A percentile compares a stretch with the other conserved stretches of the same genome.
Conservation (phyloP, 1,140 invertebrate genomes). For the Polypedilum vanderplanki region DNA sequence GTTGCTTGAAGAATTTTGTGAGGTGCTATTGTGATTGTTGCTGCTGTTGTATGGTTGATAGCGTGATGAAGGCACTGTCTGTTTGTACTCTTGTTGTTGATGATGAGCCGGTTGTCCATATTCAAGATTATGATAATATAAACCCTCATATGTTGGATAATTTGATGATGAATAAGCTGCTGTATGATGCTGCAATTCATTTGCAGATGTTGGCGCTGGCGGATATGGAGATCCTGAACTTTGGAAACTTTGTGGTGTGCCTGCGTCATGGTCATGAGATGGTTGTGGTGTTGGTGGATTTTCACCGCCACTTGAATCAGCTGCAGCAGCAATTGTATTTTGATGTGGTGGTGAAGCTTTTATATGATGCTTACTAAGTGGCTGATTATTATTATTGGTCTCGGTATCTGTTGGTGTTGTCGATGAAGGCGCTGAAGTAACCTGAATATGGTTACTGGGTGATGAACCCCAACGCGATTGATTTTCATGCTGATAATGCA, state of each 20-base stretch:
- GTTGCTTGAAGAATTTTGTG: neutral
- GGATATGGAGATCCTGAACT: constrained; percentile 1
- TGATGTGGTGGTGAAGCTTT: constrained; percentile 29
- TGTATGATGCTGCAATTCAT: constrained; percentile 29
- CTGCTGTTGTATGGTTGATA: constrained; percentile 39
- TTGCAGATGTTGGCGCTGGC: constrained; percentile 27
- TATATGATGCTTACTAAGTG: neutral
- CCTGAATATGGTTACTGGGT: neutral
- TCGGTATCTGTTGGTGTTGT: constrained; percentile 30
- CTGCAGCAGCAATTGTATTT: constrained; percentile 42
- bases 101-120: constrained; percentile 31
- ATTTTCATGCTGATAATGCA: constrained; percentile 30
- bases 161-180: constrained; percentile 32
- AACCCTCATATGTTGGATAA: constrained; percentile 37
- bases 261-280: neutral
- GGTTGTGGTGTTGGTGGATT: constrained; percentile 39
- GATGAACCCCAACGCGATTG: constrained; percentile 29
- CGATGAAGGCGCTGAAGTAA: constrained; percentile 12
- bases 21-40: neutral
- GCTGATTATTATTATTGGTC: constrained; percentile 31
- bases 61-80: constrained; percentile 31
- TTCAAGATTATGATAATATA: constrained; percentile 29
- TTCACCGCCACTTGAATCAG: constrained; percentile 40
- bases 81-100: constrained; percentile 31
- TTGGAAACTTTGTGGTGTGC: constrained; percentile 29